Base-by-base conservation (phyloP, 30 jellyfish, hydroid and myxozoan genomes). In the Aurelia aurita complex sp. Pacific region DNA sequence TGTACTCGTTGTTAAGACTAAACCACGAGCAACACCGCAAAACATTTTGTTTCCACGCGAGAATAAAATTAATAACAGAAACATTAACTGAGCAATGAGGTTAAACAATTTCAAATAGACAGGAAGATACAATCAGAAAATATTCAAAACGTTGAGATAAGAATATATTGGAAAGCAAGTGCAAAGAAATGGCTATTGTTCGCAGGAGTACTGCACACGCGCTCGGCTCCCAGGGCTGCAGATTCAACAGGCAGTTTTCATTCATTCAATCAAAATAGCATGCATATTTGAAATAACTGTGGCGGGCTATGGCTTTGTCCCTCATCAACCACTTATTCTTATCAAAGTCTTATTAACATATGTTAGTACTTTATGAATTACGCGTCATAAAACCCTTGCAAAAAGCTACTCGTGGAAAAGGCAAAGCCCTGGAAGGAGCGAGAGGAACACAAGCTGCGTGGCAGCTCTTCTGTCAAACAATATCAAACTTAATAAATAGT, bases 391-490 rank as follows among this genome's bases (percentile, higher is more conserved):
- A 43, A 46, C 6, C 14, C 57, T 46, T 46, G 57, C 80, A 70
- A 60, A 70, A 40, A 70, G 80, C 80, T 36, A 46, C 57, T 46
- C 57, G 57, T 46, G 75, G 68, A 61, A 54, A 71, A 61, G 68
- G 89, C 72, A 19, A 79, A 73, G 64, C 91, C 85, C 91, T 76
- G 62, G 91, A 54, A 65, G 85, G 83, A 73, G 71, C 57, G 57
- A 73, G 93, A 84, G 93, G 87, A 84, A 84, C 93, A 84, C 93
- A 74, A 84, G 93, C 87, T 57, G 71, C 77, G 82, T 84, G 93
- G 82, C 43, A 69, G 77, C 90, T 69, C 77, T 67, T 52, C 75
- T 35, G 63, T 64, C 76, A 81, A 81, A 68, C 83, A 69, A 68
- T 66, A 63, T 75, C 83, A 74, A 17, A 54, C 12, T 66, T 10